Percentiles rank a stretch among this genome's conserved stretches.
phyloP scores from a whole-genome alignment of 1,140 invertebrate species.

The Lycorma delicatula region DNA sequence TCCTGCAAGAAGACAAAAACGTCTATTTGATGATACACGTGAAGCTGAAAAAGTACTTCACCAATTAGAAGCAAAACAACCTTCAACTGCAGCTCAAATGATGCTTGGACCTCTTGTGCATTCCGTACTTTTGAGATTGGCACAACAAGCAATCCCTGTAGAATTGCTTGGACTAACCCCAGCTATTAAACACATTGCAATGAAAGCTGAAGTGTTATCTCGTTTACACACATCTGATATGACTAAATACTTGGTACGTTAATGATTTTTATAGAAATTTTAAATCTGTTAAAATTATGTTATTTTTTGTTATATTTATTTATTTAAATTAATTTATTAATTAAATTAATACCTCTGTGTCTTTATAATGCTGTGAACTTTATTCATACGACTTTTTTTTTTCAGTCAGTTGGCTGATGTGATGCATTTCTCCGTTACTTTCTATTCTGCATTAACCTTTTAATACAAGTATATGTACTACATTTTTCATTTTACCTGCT shows the following conservation, averaged over 20 bases:
- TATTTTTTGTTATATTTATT: no score
- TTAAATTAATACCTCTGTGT: slow-evolving; percentile 18
- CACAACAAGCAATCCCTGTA: slow-evolving; percentile 43
- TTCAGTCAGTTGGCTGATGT: no score
- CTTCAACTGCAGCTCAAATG: slow-evolving; percentile 62
- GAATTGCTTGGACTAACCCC: slow-evolving; percentile 35
- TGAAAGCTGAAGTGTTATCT: slow-evolving; percentile 43
- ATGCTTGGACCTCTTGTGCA: slow-evolving; percentile 61
- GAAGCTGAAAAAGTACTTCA: slow-evolving; percentile 93
- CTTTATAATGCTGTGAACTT: slow-evolving; percentile 7
- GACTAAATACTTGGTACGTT: slow-evolving; percentile 43
- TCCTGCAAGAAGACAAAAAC: slow-evolving; percentile 76
- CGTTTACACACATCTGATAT: slow-evolving; percentile 42
- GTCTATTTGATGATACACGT: slow-evolving; percentile 91
- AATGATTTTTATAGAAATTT: slow-evolving; percentile 4
- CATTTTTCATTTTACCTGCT: no score
- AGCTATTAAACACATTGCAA: slow-evolving; percentile 41
- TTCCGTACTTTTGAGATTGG: slow-evolving; percentile 45
- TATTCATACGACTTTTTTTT: no score
- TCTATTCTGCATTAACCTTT: no score
- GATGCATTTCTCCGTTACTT: no score
- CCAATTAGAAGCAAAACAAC: slow-evolving; percentile 39
- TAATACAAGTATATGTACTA: no score
- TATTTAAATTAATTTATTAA: not conserved
- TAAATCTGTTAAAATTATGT: no score